Base-by-base conservation (phyloP, 2,797 vertebrate genomes). In the Champsocephalus gunnari region DNA sequence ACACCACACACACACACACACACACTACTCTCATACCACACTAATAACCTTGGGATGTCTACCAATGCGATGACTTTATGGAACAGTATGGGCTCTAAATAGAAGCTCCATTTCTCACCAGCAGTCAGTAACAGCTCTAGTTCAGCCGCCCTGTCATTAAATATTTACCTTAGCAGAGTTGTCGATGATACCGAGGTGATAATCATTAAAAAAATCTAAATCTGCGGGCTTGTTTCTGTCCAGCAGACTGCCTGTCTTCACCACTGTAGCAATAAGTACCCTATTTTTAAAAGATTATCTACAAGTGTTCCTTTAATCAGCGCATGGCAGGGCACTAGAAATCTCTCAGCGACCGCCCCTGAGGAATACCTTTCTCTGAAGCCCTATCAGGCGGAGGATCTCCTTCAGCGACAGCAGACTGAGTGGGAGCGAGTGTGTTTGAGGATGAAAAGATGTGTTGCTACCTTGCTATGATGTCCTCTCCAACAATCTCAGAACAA, bases 41-140 rank as follows among this genome's bases (percentile, higher is more conserved):
- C 94, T 93, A 94, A 96, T 93, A 96, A 96, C 93, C 93, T 92
- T 93, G 93, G 91, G 93, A 89, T 91, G 88, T 88, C 91, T 92
- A 92, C 90, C 88, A 94, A 89, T 91, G 93, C 91, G 88, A 87
- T 86, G 89, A 86, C 75, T 91, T 90, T 93, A 90, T 92, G 90
- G 87, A 93, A 92, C 70, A 87, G 81, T 85, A 79, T 73, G 63
- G 87, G 90, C 85, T 88, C 85, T 89, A 88, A 95, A 95, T 94
- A 95, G 92, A 92, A 92, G 77, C 79, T 85, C 87, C 91, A 92
- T 91, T 91, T 94, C 93, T 94, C 90, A 92, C 82, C 84, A 84
- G 85, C 89, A 92, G 90, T 90, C 89, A 90, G 87, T 88, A 91
- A 94, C 87, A 73, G 90, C 92, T 94, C 91, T 90, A 94, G 94